Evolutionary conservation across 2,888 invertebrate genomes (phyloP).

Genomic region (Iselma pallidipennis): DNA sequence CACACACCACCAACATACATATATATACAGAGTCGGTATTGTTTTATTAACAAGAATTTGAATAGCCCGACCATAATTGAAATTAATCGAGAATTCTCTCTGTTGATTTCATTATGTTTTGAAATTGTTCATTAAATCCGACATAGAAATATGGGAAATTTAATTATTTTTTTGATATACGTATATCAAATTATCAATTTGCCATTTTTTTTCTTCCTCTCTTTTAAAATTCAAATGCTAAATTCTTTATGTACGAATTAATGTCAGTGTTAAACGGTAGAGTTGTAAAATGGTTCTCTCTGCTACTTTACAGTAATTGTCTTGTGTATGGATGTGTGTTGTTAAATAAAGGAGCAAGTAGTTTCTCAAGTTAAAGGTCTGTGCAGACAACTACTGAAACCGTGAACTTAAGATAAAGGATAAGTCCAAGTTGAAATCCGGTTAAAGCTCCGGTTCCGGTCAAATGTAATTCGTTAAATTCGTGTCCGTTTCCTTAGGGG

Average conservation of each 20-base stretch:
- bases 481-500: constrained; percentile 22
- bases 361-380: constrained; percentile 40
- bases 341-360: constrained; percentile 23
- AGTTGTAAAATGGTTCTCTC: constrained; percentile 19
- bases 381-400: constrained; percentile 31
- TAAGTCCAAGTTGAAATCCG: constrained; percentile 42
- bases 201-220: too few species aligned
- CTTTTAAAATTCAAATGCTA: not conserved
- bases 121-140: constrained; percentile 36
- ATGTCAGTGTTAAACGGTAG: not conserved
- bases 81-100: constrained; percentile 51
- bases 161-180: constrained; percentile 10
- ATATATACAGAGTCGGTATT: constrained; percentile 35
- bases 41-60: constrained; percentile 49
- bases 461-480: constrained; percentile 36
- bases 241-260: not conserved
- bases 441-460: constrained; percentile 48
- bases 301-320: constrained; percentile 37
- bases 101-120: constrained; percentile 46
- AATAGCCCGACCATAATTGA: constrained; percentile 48
- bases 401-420: constrained; percentile 45
- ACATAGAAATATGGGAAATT: constrained; percentile 27
- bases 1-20: too few species aligned
- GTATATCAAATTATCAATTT: too few species aligned
- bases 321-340: constrained; percentile 33